Evolutionary conservation across 2,113 vertebrate species (phyloP), one percentile per base, ranked within the genome.

Genomic region (Macrotus californicus): DNA sequence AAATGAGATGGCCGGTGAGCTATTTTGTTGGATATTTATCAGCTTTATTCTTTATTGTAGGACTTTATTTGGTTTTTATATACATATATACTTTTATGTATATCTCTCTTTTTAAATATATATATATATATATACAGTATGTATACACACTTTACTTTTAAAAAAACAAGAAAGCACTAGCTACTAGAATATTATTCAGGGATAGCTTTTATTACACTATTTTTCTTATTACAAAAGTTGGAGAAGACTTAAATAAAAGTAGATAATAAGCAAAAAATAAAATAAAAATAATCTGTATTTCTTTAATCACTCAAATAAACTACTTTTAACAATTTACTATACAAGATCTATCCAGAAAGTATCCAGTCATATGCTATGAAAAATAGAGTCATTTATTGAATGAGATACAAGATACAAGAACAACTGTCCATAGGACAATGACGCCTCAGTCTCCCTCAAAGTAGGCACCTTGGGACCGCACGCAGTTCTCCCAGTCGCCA

Each of bases 1-100:
- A 97, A 96, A 94, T 95, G 96, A 93, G 95, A 59, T 79, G 67
- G 69, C 91, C 87, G 89, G 87, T 70, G 85, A 91, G 70, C 88
- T 92, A 52, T 80, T 96, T 88, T 36, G 0, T 70, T 67, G 54
- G 84, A 48, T 79, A 43, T 92, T 93, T 84, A 69, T 82, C 86
- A 94, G n/a, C 29, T 89, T 80, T 79, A 66, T 72, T 82, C 31
- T 89, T 84, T 90, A 83, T 88, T 95, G 29, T 26, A 79, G 48
- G 39, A 73, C 6, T 89, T 89, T 84, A 48, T 82, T 94, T 66
- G 26, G 29, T 84, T 36, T 50, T 66, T 61, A 31, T 69, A 48
- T 54, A 52, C n/a, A 77, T 64, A 21, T 14, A 7, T n/a, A 4
- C 15, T 36, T 54, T 31, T 61, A 24, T 19, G 12, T 61, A 61